Evolutionary conservation across 2,797 vertebrate genomes (phyloP).

Genomic region (Intellagama lesueurii): DNA sequence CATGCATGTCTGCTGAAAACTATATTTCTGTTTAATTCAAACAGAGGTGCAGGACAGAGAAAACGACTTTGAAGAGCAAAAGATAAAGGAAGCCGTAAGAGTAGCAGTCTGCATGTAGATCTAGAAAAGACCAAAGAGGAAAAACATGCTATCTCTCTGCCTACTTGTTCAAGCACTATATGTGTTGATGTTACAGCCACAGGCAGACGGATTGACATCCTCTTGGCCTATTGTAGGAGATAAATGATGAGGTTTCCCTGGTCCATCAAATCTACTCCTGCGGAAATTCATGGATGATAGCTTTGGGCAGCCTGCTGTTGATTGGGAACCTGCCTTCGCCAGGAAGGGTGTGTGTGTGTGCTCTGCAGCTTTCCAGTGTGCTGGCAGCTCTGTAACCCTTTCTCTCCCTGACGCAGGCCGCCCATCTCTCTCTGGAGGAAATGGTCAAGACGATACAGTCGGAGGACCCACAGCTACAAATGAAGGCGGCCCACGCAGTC

Average conservation of each 20-base stretch:
- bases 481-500: constrained; percentile 84
- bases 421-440: constrained; percentile 75
- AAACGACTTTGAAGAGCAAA: too few species aligned
- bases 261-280: constrained; percentile 54
- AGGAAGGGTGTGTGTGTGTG: too few species aligned
- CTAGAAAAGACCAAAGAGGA: too few species aligned
- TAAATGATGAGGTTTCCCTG: constrained; percentile 40
- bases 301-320: constrained; percentile 16
- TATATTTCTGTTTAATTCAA: too few species aligned
- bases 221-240: too few species aligned
- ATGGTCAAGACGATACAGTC: constrained; percentile 81
- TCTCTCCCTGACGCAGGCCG: constrained; percentile 57
- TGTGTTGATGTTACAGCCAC: not conserved
- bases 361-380: too few species aligned
- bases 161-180: too few species aligned
- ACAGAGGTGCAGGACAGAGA: too few species aligned
- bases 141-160: too few species aligned
- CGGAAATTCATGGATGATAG: constrained; percentile 47
- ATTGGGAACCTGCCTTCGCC: constrained; percentile 56
- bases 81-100: too few species aligned
- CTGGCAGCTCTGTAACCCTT: constrained; percentile 39
- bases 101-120: too few species aligned
- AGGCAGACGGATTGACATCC: not conserved
- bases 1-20: too few species aligned
- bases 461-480: constrained; percentile 72